Conservation (phyloP, 2,113 vertebrate species). For the Empidonax traillii region DNA sequence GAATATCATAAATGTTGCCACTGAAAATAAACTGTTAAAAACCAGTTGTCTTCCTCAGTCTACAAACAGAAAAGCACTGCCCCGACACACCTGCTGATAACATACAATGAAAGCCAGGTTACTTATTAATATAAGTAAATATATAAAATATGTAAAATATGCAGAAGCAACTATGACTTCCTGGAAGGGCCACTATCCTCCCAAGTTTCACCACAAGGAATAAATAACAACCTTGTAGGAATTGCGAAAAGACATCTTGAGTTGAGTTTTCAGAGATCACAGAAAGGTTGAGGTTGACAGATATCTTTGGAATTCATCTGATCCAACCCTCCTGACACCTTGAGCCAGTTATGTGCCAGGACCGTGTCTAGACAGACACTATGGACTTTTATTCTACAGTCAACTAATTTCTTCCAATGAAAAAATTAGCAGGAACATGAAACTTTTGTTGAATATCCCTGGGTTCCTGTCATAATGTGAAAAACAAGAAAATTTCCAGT, state of each 20-base stretch:
- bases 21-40: background rate
- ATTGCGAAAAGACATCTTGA: background rate
- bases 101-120: background rate
- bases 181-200: background rate
- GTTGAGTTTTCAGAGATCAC: background rate
- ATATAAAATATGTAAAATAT: background rate
- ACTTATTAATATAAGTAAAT: background rate
- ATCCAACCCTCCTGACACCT: background rate
- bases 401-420: background rate
- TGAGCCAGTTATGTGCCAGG: rapidly evolving
- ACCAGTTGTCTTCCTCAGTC: background rate
- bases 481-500: background rate
- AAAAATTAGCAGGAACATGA: background rate
- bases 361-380: too few species aligned
- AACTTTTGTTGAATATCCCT: background rate
- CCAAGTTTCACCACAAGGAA: background rate
- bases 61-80: background rate
- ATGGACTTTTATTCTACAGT: background rate
- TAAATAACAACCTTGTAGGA: background rate
- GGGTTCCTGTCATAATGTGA: background rate
- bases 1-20: background rate
- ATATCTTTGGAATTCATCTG: background rate
- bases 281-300: background rate
- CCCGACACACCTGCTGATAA: background rate
- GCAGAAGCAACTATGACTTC: background rate